These are phyloP conservation scores for Chroicocephalus ridibundus DNA, from an alignment of 2,113 vertebrate species.

Conservation along the genomic window DNA sequence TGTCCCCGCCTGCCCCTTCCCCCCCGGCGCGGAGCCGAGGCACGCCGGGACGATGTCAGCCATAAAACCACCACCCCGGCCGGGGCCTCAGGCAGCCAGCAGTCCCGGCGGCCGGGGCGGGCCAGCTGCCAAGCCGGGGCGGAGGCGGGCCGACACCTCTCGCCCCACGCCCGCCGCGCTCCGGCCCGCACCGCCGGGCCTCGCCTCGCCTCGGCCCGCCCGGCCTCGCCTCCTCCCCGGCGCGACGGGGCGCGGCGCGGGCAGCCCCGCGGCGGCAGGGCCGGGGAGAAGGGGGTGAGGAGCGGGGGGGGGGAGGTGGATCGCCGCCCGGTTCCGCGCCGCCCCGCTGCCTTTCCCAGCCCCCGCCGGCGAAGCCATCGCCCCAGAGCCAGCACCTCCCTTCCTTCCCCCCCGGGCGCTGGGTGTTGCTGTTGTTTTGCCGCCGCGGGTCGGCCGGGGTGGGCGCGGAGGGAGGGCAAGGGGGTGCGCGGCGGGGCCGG, in stretches of 20 bases:
- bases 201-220: background rate
- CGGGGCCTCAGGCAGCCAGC: background rate
- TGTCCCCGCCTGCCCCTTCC: background rate
- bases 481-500: background rate
- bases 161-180: background rate
- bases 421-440: conserved; percentile 46
- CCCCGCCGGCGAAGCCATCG: background rate
- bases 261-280: background rate
- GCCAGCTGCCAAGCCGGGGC: background rate
- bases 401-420: conserved; percentile 70
- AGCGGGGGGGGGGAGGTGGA: background rate
- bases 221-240: background rate
- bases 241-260: background rate
- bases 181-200: background rate
- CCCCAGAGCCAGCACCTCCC: conserved; percentile 63
- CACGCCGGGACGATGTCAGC: background rate
- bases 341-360: conserved; percentile 22
- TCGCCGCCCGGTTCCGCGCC: background rate
- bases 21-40: background rate
- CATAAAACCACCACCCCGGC: background rate
- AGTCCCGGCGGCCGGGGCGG: background rate
- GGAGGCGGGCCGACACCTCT: background rate
- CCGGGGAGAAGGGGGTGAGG: no score
- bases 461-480: background rate
- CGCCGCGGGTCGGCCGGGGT: conserved; percentile 12